A percentile compares a stretch with the other conserved stretches of the same genome.
phyloP scores from a whole-genome alignment of 2,113 vertebrate species.

The Tautogolabrus adspersus region DNA sequence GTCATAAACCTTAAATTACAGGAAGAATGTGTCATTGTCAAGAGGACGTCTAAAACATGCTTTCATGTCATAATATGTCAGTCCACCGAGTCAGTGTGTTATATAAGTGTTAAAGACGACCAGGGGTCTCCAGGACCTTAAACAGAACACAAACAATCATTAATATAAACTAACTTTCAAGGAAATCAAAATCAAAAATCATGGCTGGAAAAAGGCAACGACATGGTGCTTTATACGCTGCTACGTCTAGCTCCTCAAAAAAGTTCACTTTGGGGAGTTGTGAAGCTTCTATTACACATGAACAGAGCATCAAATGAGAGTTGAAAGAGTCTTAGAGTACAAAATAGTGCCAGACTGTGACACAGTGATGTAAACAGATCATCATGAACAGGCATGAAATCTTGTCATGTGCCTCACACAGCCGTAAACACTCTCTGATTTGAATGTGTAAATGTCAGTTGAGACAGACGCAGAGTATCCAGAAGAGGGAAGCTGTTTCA shows the following conservation, averaged over 20 bases:
- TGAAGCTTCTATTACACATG: conserved; percentile 6
- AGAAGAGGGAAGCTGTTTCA: conserved; percentile 62
- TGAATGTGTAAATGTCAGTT: conserved; percentile 77
- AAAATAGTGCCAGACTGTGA: background rate
- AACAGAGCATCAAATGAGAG: conserved; percentile 14
- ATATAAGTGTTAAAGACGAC: no score
- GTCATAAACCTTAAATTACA: no score
- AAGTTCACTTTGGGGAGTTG: conserved; percentile 18
- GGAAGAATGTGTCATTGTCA: no score
- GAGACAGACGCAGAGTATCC: conserved; percentile 22
- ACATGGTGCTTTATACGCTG: background rate
- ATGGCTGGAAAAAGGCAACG: background rate
- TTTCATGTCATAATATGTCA: no score
- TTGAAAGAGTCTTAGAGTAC: background rate
- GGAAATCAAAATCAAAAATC: background rate
- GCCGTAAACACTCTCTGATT: conserved; percentile 60
- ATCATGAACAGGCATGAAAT: conserved; percentile 45
- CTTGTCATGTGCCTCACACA: conserved; percentile 55
- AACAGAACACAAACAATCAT: background rate
- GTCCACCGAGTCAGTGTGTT: no score
- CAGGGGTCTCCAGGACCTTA: no score
- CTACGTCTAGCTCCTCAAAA: conserved; percentile 56
- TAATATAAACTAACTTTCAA: background rate
- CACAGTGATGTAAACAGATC: background rate
- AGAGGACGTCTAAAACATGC: no score